Percentiles rank a stretch among this genome's conserved stretches.
These are phyloP conservation scores for Panopea generosa DNA, from an alignment of 2,888 invertebrate species.

Conservation along the genomic window DNA sequence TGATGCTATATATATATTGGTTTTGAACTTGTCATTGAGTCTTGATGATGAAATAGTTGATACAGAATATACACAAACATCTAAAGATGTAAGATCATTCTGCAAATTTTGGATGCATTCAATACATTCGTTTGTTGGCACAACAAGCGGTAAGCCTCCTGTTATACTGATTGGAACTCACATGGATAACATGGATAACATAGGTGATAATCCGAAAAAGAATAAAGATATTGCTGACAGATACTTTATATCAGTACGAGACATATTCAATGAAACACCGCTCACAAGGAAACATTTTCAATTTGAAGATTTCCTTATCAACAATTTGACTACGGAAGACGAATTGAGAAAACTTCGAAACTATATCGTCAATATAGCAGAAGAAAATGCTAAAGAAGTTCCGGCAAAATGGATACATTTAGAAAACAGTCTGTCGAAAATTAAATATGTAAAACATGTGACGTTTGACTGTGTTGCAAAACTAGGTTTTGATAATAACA, in stretches of 20 bases:
- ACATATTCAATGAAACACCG: slow-evolving; percentile 23
- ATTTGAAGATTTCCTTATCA: slow-evolving; percentile 16
- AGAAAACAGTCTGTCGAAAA: slow-evolving; percentile 8
- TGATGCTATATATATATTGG: slow-evolving; percentile 19
- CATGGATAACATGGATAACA: slow-evolving; percentile 16
- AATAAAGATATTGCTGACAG: slow-evolving; percentile 13
- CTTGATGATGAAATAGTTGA: slow-evolving; percentile 14
- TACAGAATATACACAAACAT: slow-evolving; percentile 5
- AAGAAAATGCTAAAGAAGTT: slow-evolving; percentile 3
- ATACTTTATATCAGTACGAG: slow-evolving; percentile 18
- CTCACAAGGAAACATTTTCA: slow-evolving; percentile 28
- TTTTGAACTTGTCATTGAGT: slow-evolving; percentile 2
- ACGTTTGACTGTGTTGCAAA: slow-evolving; percentile 14
- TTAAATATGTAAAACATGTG: slow-evolving; percentile 7
- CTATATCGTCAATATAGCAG: slow-evolving; percentile 3
- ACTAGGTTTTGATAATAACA: background rate
- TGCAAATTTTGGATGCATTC: slow-evolving; percentile 37
- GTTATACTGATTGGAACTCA: slow-evolving; percentile 46
- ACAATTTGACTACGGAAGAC: slow-evolving; percentile 2
- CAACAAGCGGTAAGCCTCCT: slow-evolving; percentile 20
- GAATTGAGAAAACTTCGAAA: background rate
- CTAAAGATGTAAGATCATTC: slow-evolving; percentile 11
- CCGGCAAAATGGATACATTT: slow-evolving; percentile 39
- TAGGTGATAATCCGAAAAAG: background rate
- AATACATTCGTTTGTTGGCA: slow-evolving; percentile 34